A percentile compares a stretch with the other conserved stretches of the same genome.
Conservation (phyloP, 2,797 vertebrate genomes). For the Phrynocephalus vlangalii region DNA sequence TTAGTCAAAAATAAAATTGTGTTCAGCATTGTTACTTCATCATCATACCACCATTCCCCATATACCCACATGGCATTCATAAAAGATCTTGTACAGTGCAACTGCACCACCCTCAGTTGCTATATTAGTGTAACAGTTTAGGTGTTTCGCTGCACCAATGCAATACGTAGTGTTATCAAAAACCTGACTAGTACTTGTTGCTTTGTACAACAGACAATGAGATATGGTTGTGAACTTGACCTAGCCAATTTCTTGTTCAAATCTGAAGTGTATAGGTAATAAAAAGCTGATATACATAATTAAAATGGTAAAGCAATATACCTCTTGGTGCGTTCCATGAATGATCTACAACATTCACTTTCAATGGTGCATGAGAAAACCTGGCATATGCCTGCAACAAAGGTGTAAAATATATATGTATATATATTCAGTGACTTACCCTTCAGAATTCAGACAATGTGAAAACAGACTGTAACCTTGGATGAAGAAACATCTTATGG, state of each 20-base stretch:
- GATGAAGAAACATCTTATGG: background rate
- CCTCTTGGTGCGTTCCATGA: slow-evolving; percentile 92
- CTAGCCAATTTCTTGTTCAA: background rate
- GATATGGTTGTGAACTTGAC: background rate
- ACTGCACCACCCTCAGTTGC: background rate
- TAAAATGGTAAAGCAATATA: slow-evolving; percentile 69
- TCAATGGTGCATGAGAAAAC: slow-evolving; percentile 90
- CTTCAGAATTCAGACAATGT: background rate
- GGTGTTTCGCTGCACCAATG: background rate
- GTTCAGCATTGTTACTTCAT: background rate
- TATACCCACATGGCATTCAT: background rate
- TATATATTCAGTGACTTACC: slow-evolving; percentile 13
- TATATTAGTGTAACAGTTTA: background rate
- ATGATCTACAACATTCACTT: slow-evolving; percentile 86
- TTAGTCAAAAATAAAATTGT: background rate
- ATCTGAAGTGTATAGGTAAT: background rate
- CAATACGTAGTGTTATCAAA: background rate
- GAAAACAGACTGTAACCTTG: background rate
- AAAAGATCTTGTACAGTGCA: background rate
- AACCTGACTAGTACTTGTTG: background rate
- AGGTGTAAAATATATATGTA: slow-evolving; percentile 53
- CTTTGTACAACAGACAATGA: background rate
- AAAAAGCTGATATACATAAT: background rate
- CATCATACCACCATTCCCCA: background rate
- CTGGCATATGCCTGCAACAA: slow-evolving; percentile 90